phyloP scores from a whole-genome alignment of 2,888 invertebrate species.

The Taenaris catops region DNA sequence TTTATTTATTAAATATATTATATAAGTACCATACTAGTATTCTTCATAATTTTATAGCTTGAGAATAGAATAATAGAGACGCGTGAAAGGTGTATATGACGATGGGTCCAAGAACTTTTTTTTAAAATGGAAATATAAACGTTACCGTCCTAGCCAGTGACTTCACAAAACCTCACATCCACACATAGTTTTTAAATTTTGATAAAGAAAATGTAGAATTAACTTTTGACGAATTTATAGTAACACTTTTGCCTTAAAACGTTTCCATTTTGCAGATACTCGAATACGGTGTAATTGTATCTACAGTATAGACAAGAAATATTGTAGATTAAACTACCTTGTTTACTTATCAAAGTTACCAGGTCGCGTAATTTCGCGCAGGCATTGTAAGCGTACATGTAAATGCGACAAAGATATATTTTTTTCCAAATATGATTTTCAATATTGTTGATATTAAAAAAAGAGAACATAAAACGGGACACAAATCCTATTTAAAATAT shows the following conservation, averaged over 20 bases:
- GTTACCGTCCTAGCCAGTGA: constrained; percentile 69
- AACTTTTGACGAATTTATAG: background rate
- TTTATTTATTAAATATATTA: constrained; percentile 26
- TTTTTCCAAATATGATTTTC: too few relatives aligned
- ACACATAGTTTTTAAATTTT: constrained; percentile 6
- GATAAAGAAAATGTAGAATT: constrained; percentile 1
- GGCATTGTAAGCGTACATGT: too few relatives aligned
- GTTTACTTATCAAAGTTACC: too few relatives aligned
- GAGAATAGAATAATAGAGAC: constrained; percentile 41
- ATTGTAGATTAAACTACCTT: too few relatives aligned
- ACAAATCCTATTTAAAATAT: too few relatives aligned
- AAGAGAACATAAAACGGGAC: too few relatives aligned
- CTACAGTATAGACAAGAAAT: too few relatives aligned
- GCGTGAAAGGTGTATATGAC: constrained; percentile 41
- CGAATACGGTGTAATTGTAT: constrained; percentile 21
- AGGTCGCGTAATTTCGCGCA: too few relatives aligned
- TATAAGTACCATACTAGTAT: constrained; percentile 68
- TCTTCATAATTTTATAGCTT: constrained; percentile 54
- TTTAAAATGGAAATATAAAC: constrained; percentile 31
- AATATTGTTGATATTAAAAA: too few relatives aligned
- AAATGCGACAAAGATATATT: too few relatives aligned
- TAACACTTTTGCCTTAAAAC: too few relatives aligned
- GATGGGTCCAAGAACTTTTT: constrained; percentile 39
- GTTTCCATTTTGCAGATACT: constrained; percentile 26
- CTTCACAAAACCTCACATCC: constrained; percentile 23